Conservation (phyloP, 2,888 invertebrate genomes). For the Caenorhabditis imperialis region DNA sequence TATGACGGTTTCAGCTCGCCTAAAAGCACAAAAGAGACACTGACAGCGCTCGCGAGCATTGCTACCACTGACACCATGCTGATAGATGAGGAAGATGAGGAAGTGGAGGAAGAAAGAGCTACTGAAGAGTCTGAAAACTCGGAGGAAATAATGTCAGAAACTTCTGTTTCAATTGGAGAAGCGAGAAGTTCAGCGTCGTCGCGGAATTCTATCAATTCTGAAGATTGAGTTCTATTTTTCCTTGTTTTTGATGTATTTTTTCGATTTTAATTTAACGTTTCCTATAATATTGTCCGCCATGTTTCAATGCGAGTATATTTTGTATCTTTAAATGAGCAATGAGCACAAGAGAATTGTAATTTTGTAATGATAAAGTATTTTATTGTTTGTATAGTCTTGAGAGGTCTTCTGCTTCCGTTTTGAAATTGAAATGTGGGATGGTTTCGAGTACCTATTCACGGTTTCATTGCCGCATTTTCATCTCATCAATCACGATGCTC, state of each 20-base stretch:
- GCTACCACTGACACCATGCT: slow-evolving; percentile 55
- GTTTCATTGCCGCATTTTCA: neutral
- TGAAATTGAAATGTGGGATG: neutral
- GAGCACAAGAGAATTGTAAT: too few relatives aligned
- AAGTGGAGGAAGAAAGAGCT: slow-evolving; percentile 3
- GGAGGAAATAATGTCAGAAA: slow-evolving; percentile 46
- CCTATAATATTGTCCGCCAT: slow-evolving; percentile 10
- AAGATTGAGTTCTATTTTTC: slow-evolving; percentile 16
- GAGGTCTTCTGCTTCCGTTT: neutral
- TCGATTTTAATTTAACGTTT: too few relatives aligned
- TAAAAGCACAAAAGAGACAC: slow-evolving; percentile 34
- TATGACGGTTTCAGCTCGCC: slow-evolving; percentile 34
- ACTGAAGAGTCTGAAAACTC: slow-evolving; percentile 21
- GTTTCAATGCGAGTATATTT: slow-evolving; percentile 36
- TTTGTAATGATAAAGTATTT: too few relatives aligned
- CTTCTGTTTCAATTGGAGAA: slow-evolving; percentile 43
- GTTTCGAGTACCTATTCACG: neutral
- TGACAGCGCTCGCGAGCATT: slow-evolving; percentile 58
- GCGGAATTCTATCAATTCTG: slow-evolving; percentile 33
- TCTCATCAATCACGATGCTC: too few relatives aligned
- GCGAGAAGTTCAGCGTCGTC: slow-evolving; percentile 33
- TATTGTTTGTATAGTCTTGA: slow-evolving; percentile 1
- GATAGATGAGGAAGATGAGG: slow-evolving; percentile 37
- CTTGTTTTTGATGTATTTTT: neutral
- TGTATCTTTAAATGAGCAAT: too few relatives aligned